Conservation (phyloP, 2,113 vertebrate species). For the Oxyura jamaicensis region DNA sequence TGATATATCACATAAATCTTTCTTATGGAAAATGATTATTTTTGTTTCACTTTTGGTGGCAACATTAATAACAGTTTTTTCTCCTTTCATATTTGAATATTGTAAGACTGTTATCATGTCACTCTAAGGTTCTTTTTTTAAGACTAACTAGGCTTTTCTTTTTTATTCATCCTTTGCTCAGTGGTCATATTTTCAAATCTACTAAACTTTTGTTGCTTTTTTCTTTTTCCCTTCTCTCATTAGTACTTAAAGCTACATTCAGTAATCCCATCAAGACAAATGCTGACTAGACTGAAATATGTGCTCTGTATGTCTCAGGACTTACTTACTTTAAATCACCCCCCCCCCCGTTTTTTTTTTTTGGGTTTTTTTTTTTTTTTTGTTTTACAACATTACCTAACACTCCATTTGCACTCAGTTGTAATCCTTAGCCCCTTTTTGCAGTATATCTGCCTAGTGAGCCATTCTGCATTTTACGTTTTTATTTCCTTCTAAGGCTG, state of each 20-base stretch:
- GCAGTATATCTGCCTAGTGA: background rate
- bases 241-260: background rate
- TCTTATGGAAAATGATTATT: background rate
- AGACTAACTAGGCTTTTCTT: background rate
- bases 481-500: background rate
- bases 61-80: background rate
- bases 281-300: conserved; percentile 11
- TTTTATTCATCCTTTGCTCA: background rate
- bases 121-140: background rate
- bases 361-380: background rate
- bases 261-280: conserved; percentile 1
- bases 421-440: background rate
- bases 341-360: background rate
- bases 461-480: background rate
- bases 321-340: background rate
- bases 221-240: background rate
- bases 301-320: background rate
- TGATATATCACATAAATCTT: background rate
- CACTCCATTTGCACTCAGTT: background rate
- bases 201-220: background rate
- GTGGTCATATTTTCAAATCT: background rate
- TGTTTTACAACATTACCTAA: conserved; percentile 2
- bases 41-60: background rate
- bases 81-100: background rate
- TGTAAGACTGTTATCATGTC: background rate